A percentile compares a stretch with the other conserved stretches of the same genome.
Evolutionary conservation across 2,888 invertebrate genomes (phyloP).

Genomic region (Calameuta pallipes): DNA sequence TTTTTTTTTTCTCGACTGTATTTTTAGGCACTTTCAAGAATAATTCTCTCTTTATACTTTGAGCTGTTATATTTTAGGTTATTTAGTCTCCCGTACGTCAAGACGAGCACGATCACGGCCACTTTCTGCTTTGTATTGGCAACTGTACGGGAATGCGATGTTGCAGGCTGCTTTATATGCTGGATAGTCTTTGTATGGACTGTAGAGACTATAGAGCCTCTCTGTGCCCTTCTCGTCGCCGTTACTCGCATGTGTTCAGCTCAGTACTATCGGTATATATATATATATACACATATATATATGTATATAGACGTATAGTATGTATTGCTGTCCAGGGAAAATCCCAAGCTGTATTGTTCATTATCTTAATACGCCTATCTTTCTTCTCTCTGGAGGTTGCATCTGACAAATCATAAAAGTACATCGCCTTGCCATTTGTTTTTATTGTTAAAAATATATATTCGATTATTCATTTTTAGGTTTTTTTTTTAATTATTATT

Average conservation of each 20-base stretch:
- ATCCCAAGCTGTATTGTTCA: constrained; percentile 21
- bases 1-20: too few relatives aligned
- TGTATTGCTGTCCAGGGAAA: constrained; percentile 24
- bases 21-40: not conserved
- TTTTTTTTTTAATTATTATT: not conserved
- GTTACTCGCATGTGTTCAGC: not conserved
- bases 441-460: not conserved
- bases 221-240: constrained; percentile 19
- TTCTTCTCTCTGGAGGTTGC: not conserved
- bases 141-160: constrained; percentile 29
- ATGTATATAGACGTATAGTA: not conserved
- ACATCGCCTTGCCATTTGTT: not conserved
- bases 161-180: constrained; percentile 32
- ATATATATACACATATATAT: too few relatives aligned
- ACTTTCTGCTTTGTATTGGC: constrained; percentile 24
- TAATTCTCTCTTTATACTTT: not conserved
- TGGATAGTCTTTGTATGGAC: constrained; percentile 12
- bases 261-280: constrained; percentile 8
- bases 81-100: not conserved
- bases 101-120: constrained; percentile 13
- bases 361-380: not conserved
- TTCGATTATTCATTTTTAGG: not conserved
- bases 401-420: not conserved
- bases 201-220: constrained; percentile 9
- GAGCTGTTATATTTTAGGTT: not conserved